These are phyloP conservation scores for Mesodorylaimus sp. DNA, from an alignment of 2,888 invertebrate genomes.

Conservation along the genomic window DNA sequence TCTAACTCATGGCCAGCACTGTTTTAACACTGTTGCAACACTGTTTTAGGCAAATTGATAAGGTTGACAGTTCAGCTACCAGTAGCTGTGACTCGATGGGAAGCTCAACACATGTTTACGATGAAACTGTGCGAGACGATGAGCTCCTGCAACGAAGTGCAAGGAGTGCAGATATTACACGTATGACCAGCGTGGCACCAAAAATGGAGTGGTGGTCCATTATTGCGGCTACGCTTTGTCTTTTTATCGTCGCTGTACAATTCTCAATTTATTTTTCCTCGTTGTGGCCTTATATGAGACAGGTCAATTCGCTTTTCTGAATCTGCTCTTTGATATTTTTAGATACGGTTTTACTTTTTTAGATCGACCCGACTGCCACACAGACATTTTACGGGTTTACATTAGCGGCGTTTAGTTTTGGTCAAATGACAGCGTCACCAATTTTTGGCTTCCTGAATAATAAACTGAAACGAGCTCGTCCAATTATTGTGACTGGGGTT, in stretches of 20 bases:
- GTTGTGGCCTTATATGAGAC: neutral
- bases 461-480: constrained; percentile 17
- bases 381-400: constrained; percentile 30
- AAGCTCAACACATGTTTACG: too few relatives aligned
- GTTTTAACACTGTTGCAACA: too few relatives aligned
- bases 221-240: neutral
- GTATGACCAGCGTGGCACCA: too few relatives aligned
- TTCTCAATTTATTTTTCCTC: constrained; percentile 1
- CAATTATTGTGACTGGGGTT: constrained; percentile 28
- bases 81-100: too few relatives aligned
- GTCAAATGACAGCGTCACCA: constrained; percentile 31
- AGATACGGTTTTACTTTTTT: neutral
- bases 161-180: too few relatives aligned
- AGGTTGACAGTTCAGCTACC: too few relatives aligned
- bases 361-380: constrained; percentile 12
- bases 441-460: constrained; percentile 30
- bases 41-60: too few relatives aligned
- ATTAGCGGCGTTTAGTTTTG: constrained; percentile 30
- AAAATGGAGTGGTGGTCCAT: neutral
- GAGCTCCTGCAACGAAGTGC: too few relatives aligned
- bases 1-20: too few relatives aligned
- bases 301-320: too few relatives aligned
- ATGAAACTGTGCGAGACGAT: too few relatives aligned
- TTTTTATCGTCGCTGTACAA: neutral
- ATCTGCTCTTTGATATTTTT: too few relatives aligned